A percentile compares a stretch with the other conserved stretches of the same genome.
phyloP scores from a whole-genome alignment of 2,888 invertebrate genomes.

The Sinodicranocentrus sp. region DNA sequence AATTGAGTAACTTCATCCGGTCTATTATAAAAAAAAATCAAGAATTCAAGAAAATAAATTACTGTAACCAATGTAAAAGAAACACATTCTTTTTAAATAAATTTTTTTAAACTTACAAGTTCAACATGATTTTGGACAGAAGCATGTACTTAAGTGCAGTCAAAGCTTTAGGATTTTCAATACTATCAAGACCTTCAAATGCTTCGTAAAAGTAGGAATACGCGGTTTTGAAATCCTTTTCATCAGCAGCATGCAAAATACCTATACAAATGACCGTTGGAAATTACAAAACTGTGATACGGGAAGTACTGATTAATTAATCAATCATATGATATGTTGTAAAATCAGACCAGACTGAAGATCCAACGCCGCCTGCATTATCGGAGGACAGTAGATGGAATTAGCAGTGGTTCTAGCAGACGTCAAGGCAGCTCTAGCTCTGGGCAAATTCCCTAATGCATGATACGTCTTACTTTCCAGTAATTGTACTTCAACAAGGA shows the following conservation, averaged over 20 bases:
- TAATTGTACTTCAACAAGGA: conserved; percentile 98
- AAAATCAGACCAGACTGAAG: conserved; percentile 88
- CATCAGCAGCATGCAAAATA: conserved; percentile 99
- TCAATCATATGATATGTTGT: too few species aligned
- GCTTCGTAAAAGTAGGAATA: conserved; percentile 99
- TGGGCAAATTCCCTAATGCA: conserved; percentile 97
- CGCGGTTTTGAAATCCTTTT: conserved; percentile 99
- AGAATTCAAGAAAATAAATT: neutral
- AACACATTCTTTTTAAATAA: neutral
- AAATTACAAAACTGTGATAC: too few species aligned
- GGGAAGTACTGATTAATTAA: too few species aligned
- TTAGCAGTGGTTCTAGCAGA: conserved; percentile 99
- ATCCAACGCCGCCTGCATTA: conserved; percentile 98
- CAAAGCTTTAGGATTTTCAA: conserved; percentile 93
- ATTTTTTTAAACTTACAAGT: conserved; percentile 79
- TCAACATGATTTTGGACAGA: conserved; percentile 98
- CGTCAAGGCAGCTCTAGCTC: conserved; percentile 96
- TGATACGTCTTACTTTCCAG: conserved; percentile 99
- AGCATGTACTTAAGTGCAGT: conserved; percentile 99
- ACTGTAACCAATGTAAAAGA: neutral
- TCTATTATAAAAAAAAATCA: conserved; percentile 79
- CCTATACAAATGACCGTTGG: conserved; percentile 77
- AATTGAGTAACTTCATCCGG: conserved; percentile 98
- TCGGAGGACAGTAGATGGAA: conserved; percentile 99
- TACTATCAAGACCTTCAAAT: conserved; percentile 98